Percentiles rank a stretch among this genome's conserved stretches.
Conservation (phyloP, 2,113 vertebrate species). For the Shinisaurus crocodilurus region DNA sequence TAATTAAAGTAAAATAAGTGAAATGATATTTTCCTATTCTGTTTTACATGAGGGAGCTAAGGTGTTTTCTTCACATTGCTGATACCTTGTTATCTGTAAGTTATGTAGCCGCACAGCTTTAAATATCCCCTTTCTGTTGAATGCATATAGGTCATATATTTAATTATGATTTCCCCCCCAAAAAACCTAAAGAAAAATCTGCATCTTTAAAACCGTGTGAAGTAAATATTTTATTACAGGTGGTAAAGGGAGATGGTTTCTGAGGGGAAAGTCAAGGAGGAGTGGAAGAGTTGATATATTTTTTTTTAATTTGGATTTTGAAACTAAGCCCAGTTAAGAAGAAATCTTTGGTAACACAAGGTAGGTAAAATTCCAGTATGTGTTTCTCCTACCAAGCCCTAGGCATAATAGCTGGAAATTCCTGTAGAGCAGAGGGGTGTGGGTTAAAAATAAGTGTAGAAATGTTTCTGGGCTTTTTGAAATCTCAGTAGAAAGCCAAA, state of each 20-base stretch:
- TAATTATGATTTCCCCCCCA: not conserved
- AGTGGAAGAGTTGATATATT: not conserved
- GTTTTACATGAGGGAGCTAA: not conserved
- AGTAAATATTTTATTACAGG: not conserved
- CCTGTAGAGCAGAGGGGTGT: not conserved
- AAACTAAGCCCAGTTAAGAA: not conserved
- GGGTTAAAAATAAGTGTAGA: not conserved
- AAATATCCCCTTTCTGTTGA: not conserved
- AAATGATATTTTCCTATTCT: not conserved
- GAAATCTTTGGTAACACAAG: constrained; percentile 7
- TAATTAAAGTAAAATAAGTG: not conserved
- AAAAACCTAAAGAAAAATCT: not conserved
- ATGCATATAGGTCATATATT: not conserved
- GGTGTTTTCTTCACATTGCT: not conserved
- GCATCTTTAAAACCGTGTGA: not conserved
- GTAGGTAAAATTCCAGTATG: not conserved
- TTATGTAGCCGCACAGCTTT: not conserved
- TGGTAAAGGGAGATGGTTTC: not conserved
- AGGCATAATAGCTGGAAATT: constrained; percentile 19
- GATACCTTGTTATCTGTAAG: not conserved
- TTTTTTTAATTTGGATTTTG: not conserved
- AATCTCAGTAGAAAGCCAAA: constrained; percentile 12
- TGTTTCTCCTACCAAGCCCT: not conserved
- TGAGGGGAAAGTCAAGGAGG: not conserved
- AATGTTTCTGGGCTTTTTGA: constrained; percentile 16